These are phyloP conservation scores for Sarcophaga peregrina DNA, from an alignment of 1,140 invertebrate genomes.

Conservation along the genomic window DNA sequence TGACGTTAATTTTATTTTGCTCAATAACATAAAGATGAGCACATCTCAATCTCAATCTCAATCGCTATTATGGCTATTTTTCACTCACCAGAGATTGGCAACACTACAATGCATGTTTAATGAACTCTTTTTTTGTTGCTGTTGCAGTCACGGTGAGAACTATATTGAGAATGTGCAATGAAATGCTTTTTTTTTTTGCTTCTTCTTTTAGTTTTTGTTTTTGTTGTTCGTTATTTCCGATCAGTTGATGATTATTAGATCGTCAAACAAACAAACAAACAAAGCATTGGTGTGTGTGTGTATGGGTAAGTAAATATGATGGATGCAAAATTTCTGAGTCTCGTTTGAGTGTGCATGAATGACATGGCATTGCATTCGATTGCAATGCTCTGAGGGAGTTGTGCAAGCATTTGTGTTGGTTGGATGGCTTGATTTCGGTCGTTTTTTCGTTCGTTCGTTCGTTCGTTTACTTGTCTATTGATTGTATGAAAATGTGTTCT, in stretches of 20 bases:
- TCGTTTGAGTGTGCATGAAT: background rate
- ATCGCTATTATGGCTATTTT: too few relatives aligned
- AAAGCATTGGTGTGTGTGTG: background rate
- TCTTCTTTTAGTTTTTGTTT: too few relatives aligned
- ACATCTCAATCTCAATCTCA: too few relatives aligned
- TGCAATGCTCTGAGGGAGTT: constrained; percentile 12
- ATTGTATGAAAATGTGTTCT: constrained; percentile 18
- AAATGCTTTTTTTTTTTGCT: too few relatives aligned
- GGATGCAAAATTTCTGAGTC: background rate
- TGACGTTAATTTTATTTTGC: too few relatives aligned
- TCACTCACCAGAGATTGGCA: too few relatives aligned
- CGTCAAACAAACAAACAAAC: background rate
- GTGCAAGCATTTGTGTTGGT: background rate
- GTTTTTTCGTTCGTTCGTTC: background rate
- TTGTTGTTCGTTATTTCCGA: background rate
- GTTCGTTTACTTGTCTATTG: background rate
- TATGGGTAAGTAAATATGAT: background rate
- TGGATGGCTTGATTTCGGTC: too few relatives aligned
- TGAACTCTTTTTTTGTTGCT: too few relatives aligned
- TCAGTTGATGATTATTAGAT: background rate
- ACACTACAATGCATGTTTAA: too few relatives aligned
- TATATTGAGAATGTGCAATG: background rate
- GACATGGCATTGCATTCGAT: background rate
- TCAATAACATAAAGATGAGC: too few relatives aligned
- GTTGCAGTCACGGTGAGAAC: background rate